phyloP scores from a whole-genome alignment of 2,797 vertebrate genomes.

The Psittacula derbiana region DNA sequence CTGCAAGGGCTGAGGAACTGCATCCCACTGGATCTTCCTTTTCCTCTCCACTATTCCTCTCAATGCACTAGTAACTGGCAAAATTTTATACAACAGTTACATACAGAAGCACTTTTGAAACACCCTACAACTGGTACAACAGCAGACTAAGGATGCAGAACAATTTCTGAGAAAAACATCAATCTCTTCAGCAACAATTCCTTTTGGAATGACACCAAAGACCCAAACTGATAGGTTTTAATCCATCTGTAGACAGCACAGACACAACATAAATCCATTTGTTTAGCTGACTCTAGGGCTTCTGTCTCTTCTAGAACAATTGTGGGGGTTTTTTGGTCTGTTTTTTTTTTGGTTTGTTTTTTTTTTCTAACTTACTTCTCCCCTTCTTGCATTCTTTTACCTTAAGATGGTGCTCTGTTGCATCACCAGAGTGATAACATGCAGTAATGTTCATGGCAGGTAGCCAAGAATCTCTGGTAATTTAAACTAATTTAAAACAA shows the following conservation, averaged over 20 bases:
- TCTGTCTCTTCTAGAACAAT: not conserved
- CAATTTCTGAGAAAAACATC: not conserved
- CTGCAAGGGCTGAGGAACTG: not conserved
- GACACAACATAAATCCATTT: not conserved
- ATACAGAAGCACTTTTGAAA: not conserved
- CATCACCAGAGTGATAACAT: not conserved
- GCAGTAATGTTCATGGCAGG: rapidly evolving
- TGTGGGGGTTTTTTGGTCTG: not conserved
- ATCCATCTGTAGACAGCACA: not conserved
- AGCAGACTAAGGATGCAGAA: not conserved
- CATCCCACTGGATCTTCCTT: not conserved
- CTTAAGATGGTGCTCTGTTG: not conserved
- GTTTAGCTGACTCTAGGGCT: not conserved
- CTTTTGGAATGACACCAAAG: not conserved
- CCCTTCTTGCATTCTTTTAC: not conserved
- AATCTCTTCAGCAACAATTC: not conserved
- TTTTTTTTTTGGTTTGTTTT: not conserved
- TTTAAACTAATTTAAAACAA: not conserved
- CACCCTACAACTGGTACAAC: rapidly evolving
- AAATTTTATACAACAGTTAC: not conserved
- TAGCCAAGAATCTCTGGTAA: not conserved
- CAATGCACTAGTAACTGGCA: not conserved
- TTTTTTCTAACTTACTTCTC: not conserved
- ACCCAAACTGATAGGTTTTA: not conserved
- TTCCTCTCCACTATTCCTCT: not conserved